Percentiles rank a stretch among this genome's conserved stretches.
Evolutionary conservation across 2,113 vertebrate genomes (phyloP).

Genomic region (Cariama cristata): DNA sequence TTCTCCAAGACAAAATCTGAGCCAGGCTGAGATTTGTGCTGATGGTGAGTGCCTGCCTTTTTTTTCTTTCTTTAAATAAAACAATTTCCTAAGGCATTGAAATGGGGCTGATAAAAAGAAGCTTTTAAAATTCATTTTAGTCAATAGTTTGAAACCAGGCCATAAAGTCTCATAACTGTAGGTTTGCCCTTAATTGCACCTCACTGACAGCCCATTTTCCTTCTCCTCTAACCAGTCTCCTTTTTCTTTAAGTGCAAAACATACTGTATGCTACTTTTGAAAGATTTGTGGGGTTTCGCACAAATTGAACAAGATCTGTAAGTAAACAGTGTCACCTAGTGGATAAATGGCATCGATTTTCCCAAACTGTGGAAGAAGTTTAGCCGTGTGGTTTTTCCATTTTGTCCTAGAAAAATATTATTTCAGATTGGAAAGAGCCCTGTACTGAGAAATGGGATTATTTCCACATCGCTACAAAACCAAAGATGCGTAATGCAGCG

Average conservation of each 20-base stretch:
- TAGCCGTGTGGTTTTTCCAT: background rate
- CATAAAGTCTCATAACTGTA: constrained; percentile 41
- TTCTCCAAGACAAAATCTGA: constrained; percentile 37
- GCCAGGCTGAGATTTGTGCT: constrained; percentile 42
- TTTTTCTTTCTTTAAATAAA: constrained; percentile 7
- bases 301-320: constrained; percentile 23
- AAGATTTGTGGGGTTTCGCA: background rate
- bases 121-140: constrained; percentile 65
- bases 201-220: constrained; percentile 57
- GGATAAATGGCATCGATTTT: background rate
- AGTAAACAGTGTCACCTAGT: constrained; percentile 84
- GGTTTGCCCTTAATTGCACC: constrained; percentile 58
- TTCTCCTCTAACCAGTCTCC: constrained; percentile 20
- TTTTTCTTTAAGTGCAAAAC: constrained; percentile 55
- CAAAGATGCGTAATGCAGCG: background rate
- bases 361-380: background rate
- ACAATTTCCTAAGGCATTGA: constrained; percentile 43
- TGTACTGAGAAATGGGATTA: background rate
- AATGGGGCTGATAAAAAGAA: constrained; percentile 45
- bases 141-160: constrained; percentile 65
- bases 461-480: background rate
- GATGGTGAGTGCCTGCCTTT: constrained; percentile 1
- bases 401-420: background rate
- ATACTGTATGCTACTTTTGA: constrained; percentile 11
- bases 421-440: background rate